Evolutionary conservation across 1,140 invertebrate species (phyloP).

Genomic region (Grapholita molesta): DNA sequence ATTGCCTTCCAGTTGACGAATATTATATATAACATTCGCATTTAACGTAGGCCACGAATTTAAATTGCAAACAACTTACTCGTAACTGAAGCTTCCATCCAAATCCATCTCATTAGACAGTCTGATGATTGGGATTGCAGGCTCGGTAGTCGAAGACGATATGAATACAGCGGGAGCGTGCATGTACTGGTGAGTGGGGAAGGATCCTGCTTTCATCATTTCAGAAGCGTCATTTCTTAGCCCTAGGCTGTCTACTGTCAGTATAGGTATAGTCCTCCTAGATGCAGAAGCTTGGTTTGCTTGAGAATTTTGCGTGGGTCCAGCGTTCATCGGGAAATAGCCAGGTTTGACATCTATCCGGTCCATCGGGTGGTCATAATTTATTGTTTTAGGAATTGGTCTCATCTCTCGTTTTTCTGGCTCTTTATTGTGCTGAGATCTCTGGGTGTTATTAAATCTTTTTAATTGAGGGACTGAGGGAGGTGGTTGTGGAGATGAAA

Average conservation of each 20-base stretch:
- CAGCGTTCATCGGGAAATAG: constrained; percentile 27
- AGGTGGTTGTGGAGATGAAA: constrained; percentile 23
- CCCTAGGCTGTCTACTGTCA: constrained; percentile 47
- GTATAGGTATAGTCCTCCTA: constrained; percentile 55
- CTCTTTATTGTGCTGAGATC: constrained; percentile 23
- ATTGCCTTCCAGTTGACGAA: too few relatives aligned
- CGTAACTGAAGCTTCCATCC: constrained; percentile 76
- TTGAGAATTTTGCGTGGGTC: constrained; percentile 26
- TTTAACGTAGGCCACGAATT: not conserved
- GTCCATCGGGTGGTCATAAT: constrained; percentile 46
- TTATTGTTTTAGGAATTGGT: constrained; percentile 33
- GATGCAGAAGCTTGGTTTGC: constrained; percentile 34
- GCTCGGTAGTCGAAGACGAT: constrained; percentile 60
- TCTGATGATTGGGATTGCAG: constrained; percentile 69
- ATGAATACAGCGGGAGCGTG: constrained; percentile 44
- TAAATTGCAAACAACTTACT: too few relatives aligned
- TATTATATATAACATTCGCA: not conserved
- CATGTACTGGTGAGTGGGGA: constrained; percentile 41
- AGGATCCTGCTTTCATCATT: constrained; percentile 49
- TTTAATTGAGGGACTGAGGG: constrained; percentile 21
- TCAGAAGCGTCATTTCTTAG: constrained; percentile 46
- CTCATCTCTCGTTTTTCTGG: constrained; percentile 44
- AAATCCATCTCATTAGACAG: constrained; percentile 76
- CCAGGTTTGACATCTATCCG: constrained; percentile 46
- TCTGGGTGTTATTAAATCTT: constrained; percentile 36